Evolutionary conservation across 2,888 invertebrate genomes (phyloP), one percentile per base, ranked within the genome.

Genomic region (Leptinotarsa peninsularis): DNA sequence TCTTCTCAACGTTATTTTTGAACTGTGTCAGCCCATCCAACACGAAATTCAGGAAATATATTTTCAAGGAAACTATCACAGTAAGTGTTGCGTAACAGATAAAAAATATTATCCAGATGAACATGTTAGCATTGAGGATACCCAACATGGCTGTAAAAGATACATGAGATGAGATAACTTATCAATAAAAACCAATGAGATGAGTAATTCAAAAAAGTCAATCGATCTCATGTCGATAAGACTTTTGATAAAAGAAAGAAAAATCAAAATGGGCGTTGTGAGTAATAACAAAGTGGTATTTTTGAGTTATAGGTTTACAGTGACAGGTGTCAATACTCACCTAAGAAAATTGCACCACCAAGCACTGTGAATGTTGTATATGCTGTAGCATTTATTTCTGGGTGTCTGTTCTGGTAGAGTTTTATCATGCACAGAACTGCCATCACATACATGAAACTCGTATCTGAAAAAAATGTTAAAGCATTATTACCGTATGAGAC

Each of bases 381-480:
- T 52, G 95, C 94, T 83, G 93, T 92, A 7, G 96, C 96, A 84
- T 94, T 95, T 80, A 96, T 93, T 85, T 96, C 96, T 0, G 96
- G 94, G 87, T 97, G 96, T 0, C 97, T 90, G 73, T 92, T 93
- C 88, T 97, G 96, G 87, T 96, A 97, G 81, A 97, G 91, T 89
- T 96, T 95, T 73, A 97, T 90, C 92, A 96, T 95, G 81, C 93
- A 93, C 72, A 97, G 88, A 72, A 95, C 94, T 0, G 96, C 93
- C 85, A 96, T 96, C 81, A 96, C 93, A 87, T 97, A 97, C 97
- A 97, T 97, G 87, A 96, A 96, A 81, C 96, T 95, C 0, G 96
- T 96, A 86, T 97, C 96, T 96, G 90, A 17, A 91, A 90, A 58
- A 63, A 33, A 21, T 43, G 43, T 43, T 43, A 43, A 43, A 43